Evolutionary conservation across 2,113 vertebrate genomes (phyloP).

Genomic region (Empidonax traillii): DNA sequence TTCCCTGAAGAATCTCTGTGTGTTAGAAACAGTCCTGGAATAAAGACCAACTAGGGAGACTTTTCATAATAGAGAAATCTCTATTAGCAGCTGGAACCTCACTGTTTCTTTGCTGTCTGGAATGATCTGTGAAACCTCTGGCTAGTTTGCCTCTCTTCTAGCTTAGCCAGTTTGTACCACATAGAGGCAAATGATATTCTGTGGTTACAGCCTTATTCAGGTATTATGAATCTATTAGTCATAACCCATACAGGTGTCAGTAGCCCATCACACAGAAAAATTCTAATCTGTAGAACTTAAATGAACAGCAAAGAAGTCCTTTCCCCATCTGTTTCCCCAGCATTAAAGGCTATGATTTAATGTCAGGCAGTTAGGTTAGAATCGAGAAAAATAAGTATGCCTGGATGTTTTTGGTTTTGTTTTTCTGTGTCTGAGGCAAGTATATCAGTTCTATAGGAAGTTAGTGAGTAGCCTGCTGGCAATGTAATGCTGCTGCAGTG

Average conservation of each 20-base stretch:
- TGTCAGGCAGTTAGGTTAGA: neutral
- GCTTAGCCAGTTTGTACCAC: neutral
- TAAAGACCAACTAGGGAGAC: neutral
- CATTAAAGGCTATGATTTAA: neutral
- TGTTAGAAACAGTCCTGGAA: neutral
- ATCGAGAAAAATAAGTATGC: neutral
- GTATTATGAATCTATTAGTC: neutral
- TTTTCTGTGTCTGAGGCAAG: neutral
- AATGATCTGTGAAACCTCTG: neutral
- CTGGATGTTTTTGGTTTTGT: neutral
- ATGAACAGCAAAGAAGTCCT: neutral
- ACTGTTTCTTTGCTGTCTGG: neutral
- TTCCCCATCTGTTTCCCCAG: neutral
- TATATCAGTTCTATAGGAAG: neutral
- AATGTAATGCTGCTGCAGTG: neutral
- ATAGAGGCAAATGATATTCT: neutral
- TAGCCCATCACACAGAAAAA: neutral
- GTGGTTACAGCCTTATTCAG: neutral
- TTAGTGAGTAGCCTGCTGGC: neutral
- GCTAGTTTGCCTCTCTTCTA: neutral
- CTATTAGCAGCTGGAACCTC: neutral
- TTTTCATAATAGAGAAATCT: neutral
- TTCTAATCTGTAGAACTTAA: neutral
- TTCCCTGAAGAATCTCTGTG: neutral
- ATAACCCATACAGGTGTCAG: neutral